Evolutionary conservation across 2,888 invertebrate genomes (phyloP), one percentile per base, ranked within the genome.

Genomic region (Lottia scabra): DNA sequence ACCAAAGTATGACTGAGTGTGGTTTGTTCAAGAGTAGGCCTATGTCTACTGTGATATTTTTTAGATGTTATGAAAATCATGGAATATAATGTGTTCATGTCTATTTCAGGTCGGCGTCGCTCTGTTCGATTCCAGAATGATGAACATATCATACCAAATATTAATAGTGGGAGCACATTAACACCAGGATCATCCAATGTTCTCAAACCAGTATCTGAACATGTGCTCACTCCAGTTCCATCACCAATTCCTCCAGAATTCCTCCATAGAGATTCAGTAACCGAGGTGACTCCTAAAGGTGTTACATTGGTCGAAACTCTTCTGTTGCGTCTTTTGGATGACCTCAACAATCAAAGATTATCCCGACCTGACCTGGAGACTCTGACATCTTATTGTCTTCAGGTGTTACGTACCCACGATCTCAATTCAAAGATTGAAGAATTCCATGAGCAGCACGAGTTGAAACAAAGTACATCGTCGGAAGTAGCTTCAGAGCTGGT

Each of bases 401-500:
- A 30, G 15, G 74, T 72, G 1, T 66, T 56, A 5, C 75, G 77
- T 38, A 65, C 23, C 2, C 44, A 73, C 10, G 74, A 68, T 19
- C 71, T 74, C 38, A 16, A 63, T 56, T 19, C 16, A 63, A 63
- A 13, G 65, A 27, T 46, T 72, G 38, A 43, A 3, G 63, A 16
- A 8, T 38, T 43, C n/a, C 23, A 65, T 16, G n/a, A n/a, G 13
- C 65, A 65, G 15, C 19, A 30, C 10, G 44, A 75, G 26, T n/a
- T 64, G n/a, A 70, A 65, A 13, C 73, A 67, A 8, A 62, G 74
- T 4, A 66, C 70, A 23, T 27, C 13, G 56, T 68, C 13, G 56
- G 76, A n/a, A 73, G 77, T 81, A 46, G 79, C 82, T 19, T 78
- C 78, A 30, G 75, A 79, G 26, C 75, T 83, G 63, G 80, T 83